A percentile compares a stretch with the other conserved stretches of the same genome.
These are phyloP conservation scores for Spodoptera litura DNA, from an alignment of 1,140 invertebrate genomes.

Conservation along the genomic window DNA sequence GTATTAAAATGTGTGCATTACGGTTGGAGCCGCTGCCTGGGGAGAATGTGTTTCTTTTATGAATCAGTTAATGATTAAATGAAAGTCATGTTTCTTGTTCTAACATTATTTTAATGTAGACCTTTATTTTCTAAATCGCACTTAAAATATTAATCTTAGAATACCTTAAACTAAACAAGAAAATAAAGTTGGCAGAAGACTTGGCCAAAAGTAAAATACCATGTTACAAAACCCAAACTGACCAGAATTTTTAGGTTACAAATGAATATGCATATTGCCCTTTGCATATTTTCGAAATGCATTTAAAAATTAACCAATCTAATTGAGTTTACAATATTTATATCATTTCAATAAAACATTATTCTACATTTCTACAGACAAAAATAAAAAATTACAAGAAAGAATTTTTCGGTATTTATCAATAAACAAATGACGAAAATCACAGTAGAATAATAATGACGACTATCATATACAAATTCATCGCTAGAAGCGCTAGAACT, in stretches of 20 bases:
- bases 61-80: background rate
- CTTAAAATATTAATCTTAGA: conserved; percentile 39
- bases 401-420: background rate
- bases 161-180: conserved; percentile 26
- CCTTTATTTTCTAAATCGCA: conserved; percentile 10
- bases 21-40: too few relatives aligned
- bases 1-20: too few relatives aligned
- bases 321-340: too few relatives aligned
- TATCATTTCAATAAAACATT: conserved; percentile 1
- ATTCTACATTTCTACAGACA: background rate
- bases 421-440: background rate
- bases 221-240: background rate
- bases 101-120: conserved; percentile 26
- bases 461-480: too few relatives aligned
- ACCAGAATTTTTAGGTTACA: too few relatives aligned
- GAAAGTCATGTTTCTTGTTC: background rate
- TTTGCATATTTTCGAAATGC: too few relatives aligned
- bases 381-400: conserved; percentile 5
- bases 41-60: too few relatives aligned
- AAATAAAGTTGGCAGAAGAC: conserved; percentile 23
- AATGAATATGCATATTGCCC: too few relatives aligned
- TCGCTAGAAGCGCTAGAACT: too few relatives aligned
- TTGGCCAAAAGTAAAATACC: conserved; percentile 2
- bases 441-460: background rate
- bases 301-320: too few relatives aligned